Evolutionary conservation across 2,797 vertebrate genomes (phyloP).

Genomic region (Pseudomugil gertrudae): DNA sequence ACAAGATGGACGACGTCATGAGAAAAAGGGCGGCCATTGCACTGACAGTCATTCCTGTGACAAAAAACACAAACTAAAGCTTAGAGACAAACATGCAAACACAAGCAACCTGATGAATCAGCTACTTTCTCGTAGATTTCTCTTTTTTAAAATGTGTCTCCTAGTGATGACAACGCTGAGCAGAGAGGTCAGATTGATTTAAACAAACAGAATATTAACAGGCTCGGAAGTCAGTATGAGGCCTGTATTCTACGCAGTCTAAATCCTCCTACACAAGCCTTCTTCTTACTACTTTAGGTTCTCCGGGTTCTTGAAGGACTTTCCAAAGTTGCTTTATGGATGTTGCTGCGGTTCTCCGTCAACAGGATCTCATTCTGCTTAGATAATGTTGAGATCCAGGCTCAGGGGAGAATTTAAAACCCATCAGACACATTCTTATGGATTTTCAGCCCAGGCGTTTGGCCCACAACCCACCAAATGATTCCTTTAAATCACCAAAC

Average conservation of each 20-base stretch:
- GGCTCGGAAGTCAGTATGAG: not conserved
- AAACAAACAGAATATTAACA: not conserved
- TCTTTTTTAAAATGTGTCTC: conserved; percentile 36
- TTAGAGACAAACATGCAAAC: conserved; percentile 34
- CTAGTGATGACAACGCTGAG: conserved; percentile 45
- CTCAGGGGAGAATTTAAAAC: not conserved
- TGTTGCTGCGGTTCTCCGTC: not conserved
- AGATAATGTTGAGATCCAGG: not conserved
- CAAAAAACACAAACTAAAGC: conserved; percentile 61
- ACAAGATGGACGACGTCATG: conserved; percentile 97
- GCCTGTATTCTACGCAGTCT: not conserved
- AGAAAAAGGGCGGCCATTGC: conserved; percentile 97
- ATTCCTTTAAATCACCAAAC: not conserved
- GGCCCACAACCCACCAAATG: too few species aligned
- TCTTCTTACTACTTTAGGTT: not conserved
- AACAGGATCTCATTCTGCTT: not conserved
- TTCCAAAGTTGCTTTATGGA: too few species aligned
- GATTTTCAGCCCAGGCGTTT: not conserved
- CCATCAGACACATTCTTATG: not conserved
- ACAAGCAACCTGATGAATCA: conserved; percentile 44
- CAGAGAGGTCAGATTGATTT: too few species aligned
- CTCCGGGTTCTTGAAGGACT: not conserved
- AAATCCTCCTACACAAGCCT: not conserved
- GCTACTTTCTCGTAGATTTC: conserved; percentile 25
- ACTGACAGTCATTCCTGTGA: conserved; percentile 95